Conservation (phyloP, 53 echinoderm and acorn worm genomes). For the Holothuria scabra region DNA sequence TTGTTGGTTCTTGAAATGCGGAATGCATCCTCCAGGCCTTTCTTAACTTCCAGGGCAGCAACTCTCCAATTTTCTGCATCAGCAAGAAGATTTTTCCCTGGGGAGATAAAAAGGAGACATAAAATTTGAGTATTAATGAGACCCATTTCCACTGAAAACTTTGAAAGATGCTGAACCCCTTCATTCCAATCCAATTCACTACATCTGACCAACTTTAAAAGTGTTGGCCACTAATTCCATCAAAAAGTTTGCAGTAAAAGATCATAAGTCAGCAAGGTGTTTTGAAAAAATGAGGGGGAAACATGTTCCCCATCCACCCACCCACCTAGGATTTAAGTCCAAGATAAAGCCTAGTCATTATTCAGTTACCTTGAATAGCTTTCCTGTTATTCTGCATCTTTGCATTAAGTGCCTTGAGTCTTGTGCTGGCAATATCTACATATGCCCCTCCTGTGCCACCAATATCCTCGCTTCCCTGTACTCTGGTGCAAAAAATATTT, state of each 20-base stretch:
- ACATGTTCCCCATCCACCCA: too few species aligned
- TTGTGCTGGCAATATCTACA: slow-evolving; percentile 12
- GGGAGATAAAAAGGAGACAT: too few species aligned
- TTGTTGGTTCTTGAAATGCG: slow-evolving; percentile 77
- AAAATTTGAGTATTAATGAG: too few species aligned
- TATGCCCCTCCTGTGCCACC: not conserved
- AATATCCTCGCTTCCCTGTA: not conserved
- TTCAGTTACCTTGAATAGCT: slow-evolving; percentile 25
- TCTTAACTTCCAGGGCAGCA: slow-evolving; percentile 82
- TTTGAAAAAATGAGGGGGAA: too few species aligned
- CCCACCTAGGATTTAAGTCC: too few species aligned
- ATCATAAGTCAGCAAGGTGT: too few species aligned
- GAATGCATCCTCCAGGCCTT: slow-evolving; percentile 69
- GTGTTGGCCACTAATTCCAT: too few species aligned
- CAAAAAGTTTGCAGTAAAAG: too few species aligned
- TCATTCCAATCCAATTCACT: too few species aligned
- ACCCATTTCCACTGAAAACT: too few species aligned
- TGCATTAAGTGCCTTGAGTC: slow-evolving; percentile 28
- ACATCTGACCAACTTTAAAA: too few species aligned
- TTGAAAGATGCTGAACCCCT: too few species aligned
- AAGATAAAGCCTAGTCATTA: not conserved
- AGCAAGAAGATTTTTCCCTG: slow-evolving; percentile 69
- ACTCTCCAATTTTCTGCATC: slow-evolving; percentile 91
- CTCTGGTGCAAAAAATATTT: not conserved
- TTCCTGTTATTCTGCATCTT: slow-evolving; percentile 31